A percentile compares a stretch with the other conserved stretches of the same genome.
Evolutionary conservation across 2,113 vertebrate species (phyloP).

Genomic region (Corydoras maculifer): DNA sequence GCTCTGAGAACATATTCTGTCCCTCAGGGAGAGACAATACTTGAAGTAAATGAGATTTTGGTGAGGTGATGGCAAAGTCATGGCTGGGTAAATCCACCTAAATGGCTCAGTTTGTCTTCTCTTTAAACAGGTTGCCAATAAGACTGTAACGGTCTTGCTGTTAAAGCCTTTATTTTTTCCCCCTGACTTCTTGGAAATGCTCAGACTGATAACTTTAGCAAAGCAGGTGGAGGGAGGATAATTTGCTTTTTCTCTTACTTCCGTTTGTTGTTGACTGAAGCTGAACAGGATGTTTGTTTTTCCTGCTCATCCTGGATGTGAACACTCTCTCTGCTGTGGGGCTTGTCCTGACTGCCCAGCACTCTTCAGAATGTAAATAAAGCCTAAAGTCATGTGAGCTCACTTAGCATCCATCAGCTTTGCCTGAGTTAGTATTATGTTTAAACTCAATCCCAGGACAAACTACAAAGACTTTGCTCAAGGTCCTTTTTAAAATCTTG

Average conservation of each 20-base stretch:
- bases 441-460: no score
- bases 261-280: constrained; percentile 50
- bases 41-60: not conserved
- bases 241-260: constrained; percentile 1
- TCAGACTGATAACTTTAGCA: not conserved
- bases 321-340: constrained; percentile 14
- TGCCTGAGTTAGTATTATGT: no score
- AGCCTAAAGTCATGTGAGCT: constrained; percentile 6
- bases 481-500: no score
- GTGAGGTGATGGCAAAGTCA: not conserved
- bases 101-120: constrained; percentile 17
- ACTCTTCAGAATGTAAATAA: constrained; percentile 57
- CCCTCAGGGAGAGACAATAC: not conserved
- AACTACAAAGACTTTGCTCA: no score
- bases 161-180: constrained; percentile 21
- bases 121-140: constrained; percentile 17
- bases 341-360: constrained; percentile 30
- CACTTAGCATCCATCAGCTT: not conserved
- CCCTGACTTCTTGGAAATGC: not conserved
- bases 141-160: constrained; percentile 2
- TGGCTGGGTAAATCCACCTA: constrained; percentile 35
- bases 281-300: constrained; percentile 64
- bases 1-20: constrained; percentile 28
- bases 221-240: not conserved
- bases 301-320: constrained; percentile 45